Conservation (phyloP, 2,888 invertebrate genomes). For the Tenodera sinensis region DNA sequence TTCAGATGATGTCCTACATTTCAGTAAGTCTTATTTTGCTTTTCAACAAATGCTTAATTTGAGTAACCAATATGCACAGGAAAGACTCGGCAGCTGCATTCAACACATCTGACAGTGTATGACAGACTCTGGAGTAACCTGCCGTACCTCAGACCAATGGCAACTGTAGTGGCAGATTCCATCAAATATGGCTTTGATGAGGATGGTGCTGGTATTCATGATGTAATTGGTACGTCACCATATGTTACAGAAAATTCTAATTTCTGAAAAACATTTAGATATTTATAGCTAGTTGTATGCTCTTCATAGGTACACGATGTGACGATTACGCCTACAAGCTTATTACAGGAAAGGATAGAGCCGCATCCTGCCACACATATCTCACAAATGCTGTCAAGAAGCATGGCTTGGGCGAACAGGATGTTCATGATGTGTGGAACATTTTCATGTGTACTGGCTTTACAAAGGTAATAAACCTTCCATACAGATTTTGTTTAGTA, state of each 20-base stretch:
- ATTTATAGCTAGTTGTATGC: not conserved
- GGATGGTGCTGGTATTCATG: conserved; percentile 49
- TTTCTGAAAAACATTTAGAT: not conserved
- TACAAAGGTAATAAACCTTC: conserved; percentile 38
- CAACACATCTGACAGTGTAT: conserved; percentile 46
- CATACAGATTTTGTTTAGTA: not conserved
- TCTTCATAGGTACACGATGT: conserved; percentile 43
- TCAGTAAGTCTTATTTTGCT: too few relatives aligned
- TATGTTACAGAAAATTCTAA: not conserved
- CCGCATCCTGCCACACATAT: conserved; percentile 48
- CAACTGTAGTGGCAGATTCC: conserved; percentile 49
- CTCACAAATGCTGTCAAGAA: conserved; percentile 45
- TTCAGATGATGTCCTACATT: too few relatives aligned
- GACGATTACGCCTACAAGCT: conserved; percentile 50
- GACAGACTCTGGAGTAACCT: conserved; percentile 50
- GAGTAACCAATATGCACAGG: conserved; percentile 34
- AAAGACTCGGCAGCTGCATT: conserved; percentile 50
- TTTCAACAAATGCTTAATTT: not conserved
- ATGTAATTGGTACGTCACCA: conserved; percentile 43
- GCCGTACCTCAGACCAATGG: conserved; percentile 48
- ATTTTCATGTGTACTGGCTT: conserved; percentile 53
- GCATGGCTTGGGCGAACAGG: conserved; percentile 45
- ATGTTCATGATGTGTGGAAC: conserved; percentile 53
- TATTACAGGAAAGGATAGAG: conserved; percentile 46
- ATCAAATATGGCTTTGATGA: conserved; percentile 49